Percentiles rank a stretch among this genome's conserved stretches.
These are phyloP conservation scores for Tipula helvola DNA, from an alignment of 2,888 invertebrate genomes.

Conservation along the genomic window DNA sequence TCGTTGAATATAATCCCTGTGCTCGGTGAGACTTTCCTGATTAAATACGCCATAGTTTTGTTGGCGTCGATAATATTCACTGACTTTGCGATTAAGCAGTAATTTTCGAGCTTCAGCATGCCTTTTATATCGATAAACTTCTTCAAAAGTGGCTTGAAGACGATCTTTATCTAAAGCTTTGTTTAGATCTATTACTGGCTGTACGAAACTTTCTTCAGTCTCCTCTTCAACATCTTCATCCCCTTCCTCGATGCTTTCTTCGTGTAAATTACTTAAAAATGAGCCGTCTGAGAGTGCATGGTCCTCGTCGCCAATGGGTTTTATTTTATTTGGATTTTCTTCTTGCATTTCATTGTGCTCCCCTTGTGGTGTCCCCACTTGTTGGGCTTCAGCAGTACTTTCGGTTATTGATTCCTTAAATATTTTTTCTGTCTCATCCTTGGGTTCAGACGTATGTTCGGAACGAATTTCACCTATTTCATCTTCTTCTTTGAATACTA, in stretches of 20 bases:
- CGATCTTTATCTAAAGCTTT: not conserved
- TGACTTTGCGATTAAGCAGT: conserved; percentile 21
- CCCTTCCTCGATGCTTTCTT: not conserved
- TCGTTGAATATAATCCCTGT: conserved; percentile 13
- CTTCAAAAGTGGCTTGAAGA: conserved; percentile 9
- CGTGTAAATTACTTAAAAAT: not conserved
- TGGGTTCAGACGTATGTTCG: no score
- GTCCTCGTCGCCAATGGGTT: no score
- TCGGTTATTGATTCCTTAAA: no score
- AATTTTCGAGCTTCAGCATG: conserved; percentile 10
- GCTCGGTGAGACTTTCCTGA: conserved; percentile 17
- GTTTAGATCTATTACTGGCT: not conserved
- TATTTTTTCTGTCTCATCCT: no score
- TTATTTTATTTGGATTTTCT: no score
- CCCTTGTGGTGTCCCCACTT: no score
- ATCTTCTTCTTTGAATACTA: no score
- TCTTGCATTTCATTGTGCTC: no score
- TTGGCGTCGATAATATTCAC: conserved; percentile 24
- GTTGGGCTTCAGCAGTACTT: no score
- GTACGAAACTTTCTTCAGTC: not conserved
- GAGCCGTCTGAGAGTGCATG: no score
- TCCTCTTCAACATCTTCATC: not conserved
- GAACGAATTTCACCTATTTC: no score
- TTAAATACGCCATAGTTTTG: conserved; percentile 20
- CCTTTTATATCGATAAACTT: not conserved